phyloP scores from a whole-genome alignment of 1,140 invertebrate genomes.

The Drosophila ohnishii region DNA sequence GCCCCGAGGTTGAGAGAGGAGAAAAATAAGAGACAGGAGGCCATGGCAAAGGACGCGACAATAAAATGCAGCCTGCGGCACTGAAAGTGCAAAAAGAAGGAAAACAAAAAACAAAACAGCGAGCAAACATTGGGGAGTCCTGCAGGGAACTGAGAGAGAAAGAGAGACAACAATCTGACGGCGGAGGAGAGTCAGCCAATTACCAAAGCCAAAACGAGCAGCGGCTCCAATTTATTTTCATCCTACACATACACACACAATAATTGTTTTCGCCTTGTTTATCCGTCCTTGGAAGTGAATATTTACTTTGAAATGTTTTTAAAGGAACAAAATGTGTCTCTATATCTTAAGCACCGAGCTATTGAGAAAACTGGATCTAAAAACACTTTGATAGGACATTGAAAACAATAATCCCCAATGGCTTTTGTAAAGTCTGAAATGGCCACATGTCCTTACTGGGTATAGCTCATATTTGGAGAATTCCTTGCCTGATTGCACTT shows the following conservation, averaged over 20 bases:
- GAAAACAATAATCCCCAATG: no score
- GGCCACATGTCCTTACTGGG: not conserved
- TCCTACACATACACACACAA: conserved; percentile 20
- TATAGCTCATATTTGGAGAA: not conserved
- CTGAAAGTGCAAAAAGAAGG: not conserved
- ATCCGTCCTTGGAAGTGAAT: not conserved
- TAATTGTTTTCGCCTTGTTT: conserved; percentile 20
- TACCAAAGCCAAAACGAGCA: conserved; percentile 48
- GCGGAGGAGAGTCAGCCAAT: conserved; percentile 37
- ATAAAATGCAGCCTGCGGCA: conserved; percentile 71
- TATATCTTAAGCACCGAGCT: not conserved
- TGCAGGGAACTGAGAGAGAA: not conserved
- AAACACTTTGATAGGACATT: no score
- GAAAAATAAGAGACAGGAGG: conserved; percentile 8
- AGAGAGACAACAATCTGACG: not conserved
- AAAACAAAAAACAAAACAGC: conserved; percentile 7
- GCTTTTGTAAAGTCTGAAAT: not conserved
- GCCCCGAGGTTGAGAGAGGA: conserved; percentile 29
- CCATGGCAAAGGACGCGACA: conserved; percentile 50
- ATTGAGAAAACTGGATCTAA: not conserved
- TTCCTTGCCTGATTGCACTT: conserved; percentile 9
- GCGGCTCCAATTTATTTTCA: conserved; percentile 44
- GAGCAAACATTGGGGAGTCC: conserved; percentile 13
- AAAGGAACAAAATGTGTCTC: not conserved
- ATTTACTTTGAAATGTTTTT: not conserved